phyloP scores from a whole-genome alignment of 2,113 vertebrate species.

The Campylomormyrus numenius region DNA sequence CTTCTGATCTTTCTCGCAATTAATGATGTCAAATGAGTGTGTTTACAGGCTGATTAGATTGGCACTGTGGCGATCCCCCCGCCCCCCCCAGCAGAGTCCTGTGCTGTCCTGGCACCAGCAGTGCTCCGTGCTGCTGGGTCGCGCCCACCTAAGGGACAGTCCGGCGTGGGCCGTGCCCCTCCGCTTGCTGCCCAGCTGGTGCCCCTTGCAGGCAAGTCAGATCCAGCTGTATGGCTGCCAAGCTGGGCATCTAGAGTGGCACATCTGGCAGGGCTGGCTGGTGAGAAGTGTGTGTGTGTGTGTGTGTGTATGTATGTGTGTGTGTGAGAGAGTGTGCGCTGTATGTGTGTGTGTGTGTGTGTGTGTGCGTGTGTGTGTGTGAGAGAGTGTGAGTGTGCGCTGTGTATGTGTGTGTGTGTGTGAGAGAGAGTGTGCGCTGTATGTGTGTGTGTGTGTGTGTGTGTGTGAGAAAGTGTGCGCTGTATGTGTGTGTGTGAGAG shows the following conservation, averaged over 20 bases:
- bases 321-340: neutral
- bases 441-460: too few relatives aligned
- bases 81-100: conserved; percentile 40
- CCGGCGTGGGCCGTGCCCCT: conserved; percentile 14
- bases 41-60: conserved; percentile 74
- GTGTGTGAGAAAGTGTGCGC: too few relatives aligned
- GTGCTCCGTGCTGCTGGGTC: conserved; percentile 30
- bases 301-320: neutral
- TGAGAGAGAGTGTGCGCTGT: too few relatives aligned
- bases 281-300: neutral
- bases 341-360: neutral
- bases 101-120: conserved; percentile 34
- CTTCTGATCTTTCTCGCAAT: conserved; percentile 69
- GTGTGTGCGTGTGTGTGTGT: too few relatives aligned
- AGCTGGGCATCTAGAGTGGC: conserved; percentile 45
- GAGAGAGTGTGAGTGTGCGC: too few relatives aligned
- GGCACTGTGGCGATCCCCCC: conserved; percentile 58
- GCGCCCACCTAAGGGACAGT: conserved; percentile 26
- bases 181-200: conserved; percentile 51
- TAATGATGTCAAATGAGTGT: conserved; percentile 74
- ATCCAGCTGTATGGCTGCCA: conserved; percentile 51
- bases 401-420: neutral
- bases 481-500: too few relatives aligned
- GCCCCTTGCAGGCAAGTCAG: conserved; percentile 51
- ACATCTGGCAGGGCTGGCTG: conserved; percentile 40